Evolutionary conservation across 1,140 invertebrate genomes (phyloP).

Genomic region (Bombus huntii): DNA sequence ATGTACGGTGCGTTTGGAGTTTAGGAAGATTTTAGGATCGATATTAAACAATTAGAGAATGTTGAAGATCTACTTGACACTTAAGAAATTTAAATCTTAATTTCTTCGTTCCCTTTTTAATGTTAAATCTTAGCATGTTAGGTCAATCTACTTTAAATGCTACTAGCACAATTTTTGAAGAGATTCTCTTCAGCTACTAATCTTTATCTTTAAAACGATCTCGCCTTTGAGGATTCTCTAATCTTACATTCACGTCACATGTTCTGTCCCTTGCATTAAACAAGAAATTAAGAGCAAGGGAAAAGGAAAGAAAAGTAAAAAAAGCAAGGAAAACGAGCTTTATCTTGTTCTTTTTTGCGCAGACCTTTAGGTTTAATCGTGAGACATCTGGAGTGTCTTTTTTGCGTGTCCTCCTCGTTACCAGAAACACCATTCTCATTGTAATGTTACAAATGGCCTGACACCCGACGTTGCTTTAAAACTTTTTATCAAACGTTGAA

Average conservation of each 20-base stretch:
- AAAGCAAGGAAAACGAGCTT: slow-evolving; percentile 1
- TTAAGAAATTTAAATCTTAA: too few relatives aligned
- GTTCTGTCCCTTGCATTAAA: background rate
- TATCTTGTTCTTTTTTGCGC: slow-evolving; percentile 38
- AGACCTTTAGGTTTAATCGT: slow-evolving; percentile 73
- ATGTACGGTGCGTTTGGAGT: too few relatives aligned
- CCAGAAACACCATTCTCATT: slow-evolving; percentile 59
- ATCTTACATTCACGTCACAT: background rate
- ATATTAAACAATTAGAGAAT: too few relatives aligned
- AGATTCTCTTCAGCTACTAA: background rate
- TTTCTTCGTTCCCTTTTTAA: background rate
- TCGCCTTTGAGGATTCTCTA: too few relatives aligned
- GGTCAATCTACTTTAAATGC: background rate
- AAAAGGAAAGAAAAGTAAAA: background rate
- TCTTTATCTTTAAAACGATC: background rate
- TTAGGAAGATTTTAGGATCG: too few relatives aligned
- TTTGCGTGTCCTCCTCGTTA: slow-evolving; percentile 46
- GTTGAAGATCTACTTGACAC: too few relatives aligned
- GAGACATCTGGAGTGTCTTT: slow-evolving; percentile 65
- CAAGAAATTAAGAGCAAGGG: background rate
- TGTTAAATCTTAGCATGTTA: background rate
- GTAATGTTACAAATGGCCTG: slow-evolving; percentile 73
- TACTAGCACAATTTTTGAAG: background rate
- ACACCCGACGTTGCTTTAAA: slow-evolving; percentile 47
- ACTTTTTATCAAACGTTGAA: slow-evolving; percentile 69